Percentiles rank a stretch among this genome's conserved stretches.
phyloP scores from a whole-genome alignment of 2,888 invertebrate species.

The Julus scandinavius region DNA sequence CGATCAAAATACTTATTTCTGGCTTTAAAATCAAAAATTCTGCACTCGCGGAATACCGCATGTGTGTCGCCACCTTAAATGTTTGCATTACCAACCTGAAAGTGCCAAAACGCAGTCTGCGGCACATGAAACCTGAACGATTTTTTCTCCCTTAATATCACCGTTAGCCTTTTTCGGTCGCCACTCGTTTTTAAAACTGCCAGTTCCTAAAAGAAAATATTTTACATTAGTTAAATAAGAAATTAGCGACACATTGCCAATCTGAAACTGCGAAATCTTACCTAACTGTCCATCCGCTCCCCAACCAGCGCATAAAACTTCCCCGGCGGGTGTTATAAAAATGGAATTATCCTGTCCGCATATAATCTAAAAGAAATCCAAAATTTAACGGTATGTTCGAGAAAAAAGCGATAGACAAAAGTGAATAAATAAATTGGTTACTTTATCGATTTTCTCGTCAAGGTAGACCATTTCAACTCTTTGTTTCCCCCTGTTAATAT shows the following conservation, averaged over 20 bases:
- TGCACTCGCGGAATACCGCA: too few species aligned
- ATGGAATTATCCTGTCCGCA: constrained; percentile 95
- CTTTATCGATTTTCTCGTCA: constrained; percentile 63
- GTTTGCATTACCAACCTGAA: constrained; percentile 71
- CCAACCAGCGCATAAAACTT: constrained; percentile 90
- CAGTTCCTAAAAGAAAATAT: constrained; percentile 68
- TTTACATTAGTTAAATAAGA: not conserved
- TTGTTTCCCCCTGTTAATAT: not conserved
- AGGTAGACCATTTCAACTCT: not conserved
- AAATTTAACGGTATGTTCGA: not conserved
- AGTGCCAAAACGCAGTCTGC: constrained; percentile 91
- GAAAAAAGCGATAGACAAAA: not conserved
- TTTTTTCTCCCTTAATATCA: constrained; percentile 83
- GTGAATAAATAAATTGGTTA: not conserved
- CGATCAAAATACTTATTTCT: not conserved
- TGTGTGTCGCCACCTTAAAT: too few species aligned
- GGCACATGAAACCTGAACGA: constrained; percentile 81
- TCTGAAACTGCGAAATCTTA: constrained; percentile 56
- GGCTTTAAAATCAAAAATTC: not conserved
- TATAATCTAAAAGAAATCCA: constrained; percentile 67
- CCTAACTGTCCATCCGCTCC: constrained; percentile 95
- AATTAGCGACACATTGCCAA: too few species aligned
- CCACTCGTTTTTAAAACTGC: constrained; percentile 72
- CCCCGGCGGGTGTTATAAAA: constrained; percentile 81
- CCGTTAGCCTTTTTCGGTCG: constrained; percentile 75